Conservation (phyloP, 2,113 vertebrate species). For the Malurus alboscapulatus region DNA sequence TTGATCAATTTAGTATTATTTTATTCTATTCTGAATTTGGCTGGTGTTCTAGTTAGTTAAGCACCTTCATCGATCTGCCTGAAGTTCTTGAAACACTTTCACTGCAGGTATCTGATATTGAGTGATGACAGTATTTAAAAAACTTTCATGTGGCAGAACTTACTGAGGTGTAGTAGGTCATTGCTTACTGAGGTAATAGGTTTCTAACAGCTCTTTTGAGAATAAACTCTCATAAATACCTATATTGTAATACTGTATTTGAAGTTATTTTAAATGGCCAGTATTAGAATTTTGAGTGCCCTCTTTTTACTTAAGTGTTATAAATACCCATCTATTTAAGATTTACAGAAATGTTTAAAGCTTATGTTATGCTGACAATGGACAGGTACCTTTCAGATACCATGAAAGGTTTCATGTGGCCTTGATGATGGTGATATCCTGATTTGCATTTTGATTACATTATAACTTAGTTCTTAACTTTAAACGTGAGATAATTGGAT, state of each 20-base stretch:
- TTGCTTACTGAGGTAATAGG: background rate
- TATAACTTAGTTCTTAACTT: background rate
- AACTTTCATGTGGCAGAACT: background rate
- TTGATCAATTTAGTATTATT: background rate
- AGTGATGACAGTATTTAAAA: background rate
- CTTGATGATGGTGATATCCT: background rate
- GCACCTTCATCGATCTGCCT: background rate
- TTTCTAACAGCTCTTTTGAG: background rate
- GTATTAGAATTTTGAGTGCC: background rate
- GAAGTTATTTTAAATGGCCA: background rate
- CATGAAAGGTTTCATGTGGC: background rate
- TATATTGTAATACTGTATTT: background rate
- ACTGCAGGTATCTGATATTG: background rate
- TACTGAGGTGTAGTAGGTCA: background rate
- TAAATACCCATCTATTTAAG: background rate
- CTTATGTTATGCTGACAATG: background rate
- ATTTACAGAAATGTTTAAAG: background rate
- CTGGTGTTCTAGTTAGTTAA: background rate
- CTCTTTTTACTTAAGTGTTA: background rate
- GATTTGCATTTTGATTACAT: background rate
- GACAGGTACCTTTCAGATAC: background rate
- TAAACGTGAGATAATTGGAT: background rate
- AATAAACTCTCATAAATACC: background rate
- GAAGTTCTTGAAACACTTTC: background rate
- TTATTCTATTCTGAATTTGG: background rate